Evolutionary conservation across 1,140 invertebrate species (phyloP).

Genomic region (Caenorhabditis tropicalis): DNA sequence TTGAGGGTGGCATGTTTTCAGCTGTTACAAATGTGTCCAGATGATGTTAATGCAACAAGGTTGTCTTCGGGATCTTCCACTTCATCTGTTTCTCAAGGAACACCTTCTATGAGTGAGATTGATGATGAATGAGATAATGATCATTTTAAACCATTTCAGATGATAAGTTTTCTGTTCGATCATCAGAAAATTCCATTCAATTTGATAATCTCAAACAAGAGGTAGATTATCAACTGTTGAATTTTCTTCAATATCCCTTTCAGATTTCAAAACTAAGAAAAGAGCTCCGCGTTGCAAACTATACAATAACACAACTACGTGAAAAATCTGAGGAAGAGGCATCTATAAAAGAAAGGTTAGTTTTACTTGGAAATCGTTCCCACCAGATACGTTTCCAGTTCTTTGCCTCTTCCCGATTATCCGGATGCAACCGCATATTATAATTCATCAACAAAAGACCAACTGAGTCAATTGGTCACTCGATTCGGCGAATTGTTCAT

Average conservation of each 20-base stretch:
- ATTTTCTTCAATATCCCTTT: background rate
- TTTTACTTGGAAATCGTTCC: background rate
- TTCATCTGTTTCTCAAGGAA: conserved; percentile 20
- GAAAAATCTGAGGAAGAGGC: conserved; percentile 8
- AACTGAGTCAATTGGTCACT: conserved; percentile 33
- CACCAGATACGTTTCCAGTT: background rate
- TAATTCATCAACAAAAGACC: conserved; percentile 50
- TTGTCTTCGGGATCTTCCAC: conserved; percentile 39
- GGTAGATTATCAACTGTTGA: background rate
- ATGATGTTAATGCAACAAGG: conserved; percentile 36
- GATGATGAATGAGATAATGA: background rate
- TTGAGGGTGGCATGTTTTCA: conserved; percentile 31
- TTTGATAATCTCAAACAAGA: conserved; percentile 23
- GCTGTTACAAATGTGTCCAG: conserved; percentile 49
- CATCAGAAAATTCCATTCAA: conserved; percentile 40
- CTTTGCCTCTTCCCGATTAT: conserved; percentile 52
- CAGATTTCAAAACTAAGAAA: conserved; percentile 5
- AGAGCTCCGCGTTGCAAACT: background rate
- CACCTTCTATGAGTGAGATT: background rate
- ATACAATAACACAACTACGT: background rate
- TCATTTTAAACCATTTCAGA: background rate
- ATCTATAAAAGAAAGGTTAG: background rate
- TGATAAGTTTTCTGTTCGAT: conserved; percentile 41
- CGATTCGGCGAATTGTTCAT: conserved; percentile 39
- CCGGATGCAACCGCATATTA: conserved; percentile 52